These are phyloP conservation scores for Aphodius sticticus DNA, from an alignment of 2,888 invertebrate genomes.

Conservation along the genomic window DNA sequence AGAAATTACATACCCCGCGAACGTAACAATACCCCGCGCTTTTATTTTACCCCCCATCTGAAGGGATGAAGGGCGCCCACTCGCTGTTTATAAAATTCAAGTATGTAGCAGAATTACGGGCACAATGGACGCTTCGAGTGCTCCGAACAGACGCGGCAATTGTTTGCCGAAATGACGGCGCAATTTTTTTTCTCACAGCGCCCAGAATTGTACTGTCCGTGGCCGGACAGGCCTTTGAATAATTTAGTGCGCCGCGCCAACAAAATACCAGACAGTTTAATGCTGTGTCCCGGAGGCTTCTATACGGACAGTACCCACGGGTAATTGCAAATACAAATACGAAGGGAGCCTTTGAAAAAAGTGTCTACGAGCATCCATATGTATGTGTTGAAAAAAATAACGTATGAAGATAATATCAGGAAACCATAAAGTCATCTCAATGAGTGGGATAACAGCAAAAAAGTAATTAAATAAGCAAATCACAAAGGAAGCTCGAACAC, in stretches of 20 bases:
- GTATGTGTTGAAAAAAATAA: no score
- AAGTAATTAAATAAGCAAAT: no score
- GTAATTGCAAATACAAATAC: background rate
- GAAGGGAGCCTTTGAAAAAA: no score
- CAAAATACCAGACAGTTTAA: slow-evolving; percentile 4
- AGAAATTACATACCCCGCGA: background rate
- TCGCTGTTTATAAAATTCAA: slow-evolving; percentile 4
- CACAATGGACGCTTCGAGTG: background rate
- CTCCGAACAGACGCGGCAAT: background rate
- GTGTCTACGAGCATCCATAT: no score
- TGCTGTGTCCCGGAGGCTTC: background rate
- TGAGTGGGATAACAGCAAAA: no score
- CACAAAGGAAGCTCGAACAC: no score
- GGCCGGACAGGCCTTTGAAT: background rate
- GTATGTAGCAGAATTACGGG: slow-evolving; percentile 4
- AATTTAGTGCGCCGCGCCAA: background rate
- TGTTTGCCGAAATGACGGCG: slow-evolving; percentile 4
- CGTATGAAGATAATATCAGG: no score
- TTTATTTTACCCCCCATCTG: background rate
- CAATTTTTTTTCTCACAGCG: background rate
- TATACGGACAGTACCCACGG: background rate
- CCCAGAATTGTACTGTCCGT: background rate
- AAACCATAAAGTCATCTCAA: no score
- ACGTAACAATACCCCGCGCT: background rate
- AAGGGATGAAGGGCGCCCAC: background rate